Evolutionary conservation across 2,888 invertebrate species (phyloP), one percentile per base, ranked within the genome.

Genomic region (Eustalomyia histrio): DNA sequence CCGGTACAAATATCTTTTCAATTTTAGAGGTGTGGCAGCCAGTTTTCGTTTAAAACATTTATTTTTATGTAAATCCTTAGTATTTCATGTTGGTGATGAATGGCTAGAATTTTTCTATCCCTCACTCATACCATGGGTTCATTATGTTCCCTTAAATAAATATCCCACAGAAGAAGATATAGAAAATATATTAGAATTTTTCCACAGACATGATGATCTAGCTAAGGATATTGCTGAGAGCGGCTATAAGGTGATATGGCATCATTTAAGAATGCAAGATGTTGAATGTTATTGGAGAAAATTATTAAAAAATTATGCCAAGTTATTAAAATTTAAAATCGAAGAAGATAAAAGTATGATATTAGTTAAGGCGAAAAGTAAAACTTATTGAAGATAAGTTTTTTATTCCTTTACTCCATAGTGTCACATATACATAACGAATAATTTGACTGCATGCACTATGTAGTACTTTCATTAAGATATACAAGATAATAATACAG

Each of bases 1-100:
- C 90, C 93, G 94, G 90, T 98, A 95, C 90, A 97, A 97, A 90
- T 99, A 97, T 90, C 92, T 99, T 52, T 98, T 99, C 88, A 99
- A 99, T 92, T 99, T 97, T 88, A 94, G 98, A 83, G 99, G 99
- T 2, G 98, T 99, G 0, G 98, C 99, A 2, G 99, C 99, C 10
- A 98, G 98, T 90, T 99, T 99, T 88, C 93, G 99, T n/a, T 94
- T 98, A 69, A 98, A 98, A 89, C 98, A 99, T 91, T 92, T 99
- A 53, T 97, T 99, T 87, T 91, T 99, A 0, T 99, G 99, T 88
- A 94, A 95, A 85, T 98, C 98, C 0, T 90, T 98, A 50, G 96
- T 99, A 0, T 97, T 98, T 87, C 98, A 99, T 89, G 97, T 98
- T 1, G 98, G 98, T 0, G 92, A 96, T 85, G 96, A 97, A 83